These are phyloP conservation scores for Latheticus oryzae DNA, from an alignment of 2,888 invertebrate species.

Conservation along the genomic window DNA sequence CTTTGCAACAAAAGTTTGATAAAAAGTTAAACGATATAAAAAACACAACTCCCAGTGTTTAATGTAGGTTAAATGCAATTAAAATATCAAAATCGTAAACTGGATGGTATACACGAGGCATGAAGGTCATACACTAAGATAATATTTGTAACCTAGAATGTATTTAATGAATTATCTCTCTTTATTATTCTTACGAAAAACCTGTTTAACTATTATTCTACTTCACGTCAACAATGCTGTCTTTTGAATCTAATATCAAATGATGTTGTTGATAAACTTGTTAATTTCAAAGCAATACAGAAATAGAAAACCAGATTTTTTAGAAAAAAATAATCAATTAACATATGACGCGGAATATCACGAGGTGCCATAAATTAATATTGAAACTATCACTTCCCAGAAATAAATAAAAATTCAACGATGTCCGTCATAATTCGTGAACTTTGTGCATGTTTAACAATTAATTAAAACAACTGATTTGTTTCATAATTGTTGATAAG, in stretches of 20 bases:
- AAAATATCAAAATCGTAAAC: constrained; percentile 23
- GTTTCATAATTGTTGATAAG: constrained; percentile 20
- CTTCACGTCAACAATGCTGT: constrained; percentile 8
- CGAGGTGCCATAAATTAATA: constrained; percentile 1
- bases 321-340: neutral
- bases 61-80: constrained; percentile 6
- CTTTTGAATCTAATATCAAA: constrained; percentile 4
- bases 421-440: constrained; percentile 6
- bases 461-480: constrained; percentile 15
- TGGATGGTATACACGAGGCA: constrained; percentile 29
- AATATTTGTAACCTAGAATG: constrained; percentile 22
- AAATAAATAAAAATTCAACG: constrained; percentile 15
- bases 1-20: too few relatives aligned
- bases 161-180: constrained; percentile 18
- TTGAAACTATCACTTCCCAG: constrained; percentile 12
- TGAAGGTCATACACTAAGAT: constrained; percentile 25
- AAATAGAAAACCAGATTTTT: neutral
- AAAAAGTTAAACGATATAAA: constrained; percentile 7
- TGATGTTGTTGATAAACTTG: constrained; percentile 8
- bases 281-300: constrained; percentile 4
- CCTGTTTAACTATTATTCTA: constrained; percentile 18
- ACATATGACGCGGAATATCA: constrained; percentile 2
- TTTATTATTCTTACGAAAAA: constrained; percentile 11
- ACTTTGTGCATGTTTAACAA: constrained; percentile 19
- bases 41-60: constrained; percentile 9